Conservation (phyloP, 2,888 invertebrate genomes). For the Ormyrus pomaceus region DNA sequence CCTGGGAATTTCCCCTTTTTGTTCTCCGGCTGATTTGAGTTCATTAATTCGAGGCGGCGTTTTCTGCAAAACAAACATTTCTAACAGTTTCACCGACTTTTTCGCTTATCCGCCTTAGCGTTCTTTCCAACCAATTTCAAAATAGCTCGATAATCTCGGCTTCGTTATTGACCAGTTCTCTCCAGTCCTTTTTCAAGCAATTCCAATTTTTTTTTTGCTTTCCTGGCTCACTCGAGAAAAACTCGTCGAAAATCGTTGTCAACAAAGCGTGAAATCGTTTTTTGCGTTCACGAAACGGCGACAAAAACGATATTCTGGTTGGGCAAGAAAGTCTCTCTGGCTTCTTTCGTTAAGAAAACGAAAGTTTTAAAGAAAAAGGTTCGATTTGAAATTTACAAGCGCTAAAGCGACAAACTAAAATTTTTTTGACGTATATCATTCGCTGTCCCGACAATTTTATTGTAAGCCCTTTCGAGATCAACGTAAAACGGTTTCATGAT, state of each 20-base stretch:
- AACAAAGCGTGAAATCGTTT: slow-evolving; percentile 28
- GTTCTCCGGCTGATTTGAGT: too few species aligned
- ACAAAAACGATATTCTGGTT: too few species aligned
- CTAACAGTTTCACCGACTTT: not conserved
- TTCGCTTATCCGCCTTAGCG: not conserved
- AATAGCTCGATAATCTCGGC: not conserved
- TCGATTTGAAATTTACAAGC: too few species aligned
- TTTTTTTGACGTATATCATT: not conserved
- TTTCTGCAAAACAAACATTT: too few species aligned
- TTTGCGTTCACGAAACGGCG: not conserved
- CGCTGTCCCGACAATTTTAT: slow-evolving; percentile 10
- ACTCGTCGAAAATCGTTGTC: not conserved
- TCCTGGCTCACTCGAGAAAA: not conserved
- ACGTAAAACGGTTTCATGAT: slow-evolving; percentile 5
- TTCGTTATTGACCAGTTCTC: not conserved
- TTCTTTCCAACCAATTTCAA: slow-evolving; percentile 16
- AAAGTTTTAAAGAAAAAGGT: too few species aligned
- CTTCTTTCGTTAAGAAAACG: too few species aligned
- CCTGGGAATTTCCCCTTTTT: slow-evolving; percentile 5
- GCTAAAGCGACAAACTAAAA: not conserved
- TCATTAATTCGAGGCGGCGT: too few species aligned
- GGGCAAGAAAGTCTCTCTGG: too few species aligned
- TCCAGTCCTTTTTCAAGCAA: slow-evolving; percentile 4
- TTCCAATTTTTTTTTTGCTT: slow-evolving; percentile 1
- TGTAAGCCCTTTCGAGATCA: not conserved